Evolutionary conservation across 2,797 vertebrate genomes (phyloP), one percentile per base, ranked within the genome.

Genomic region (Siniperca scherzeri): DNA sequence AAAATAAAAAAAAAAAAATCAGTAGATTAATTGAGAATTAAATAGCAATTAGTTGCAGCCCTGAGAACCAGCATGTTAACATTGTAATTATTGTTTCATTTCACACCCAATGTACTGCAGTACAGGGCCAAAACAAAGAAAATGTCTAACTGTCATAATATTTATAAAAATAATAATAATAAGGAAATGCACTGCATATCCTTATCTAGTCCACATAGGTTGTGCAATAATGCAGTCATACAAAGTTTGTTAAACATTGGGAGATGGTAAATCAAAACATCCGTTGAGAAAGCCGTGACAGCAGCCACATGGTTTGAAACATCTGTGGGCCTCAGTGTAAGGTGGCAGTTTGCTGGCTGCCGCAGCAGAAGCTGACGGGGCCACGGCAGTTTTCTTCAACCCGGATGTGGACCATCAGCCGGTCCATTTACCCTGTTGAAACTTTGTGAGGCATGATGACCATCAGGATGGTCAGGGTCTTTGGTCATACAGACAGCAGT

Each of bases 371-470:
- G 46, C 56, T 72, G 57, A 80, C 50, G 14, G 44, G 72, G 59
- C 44, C 53, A 5, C 80, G 16, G 27, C 46, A 38, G 87, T 30
- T 87, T 77, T 79, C 71, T 40, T 87, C 82, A 83, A 92, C 93
- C 95, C 92, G 94, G 95, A 96, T 95, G 86, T 74, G 73, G 83
- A 82, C 87, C 74, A 72, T 87, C 88, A 88, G 60, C 80, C 46
- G 88, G 84, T 92, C 91, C 83, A 85, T 91, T 94, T 90, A 90
- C 81, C 80, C 90, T 2, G 89, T 93, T 93, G 86, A 91, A 87
- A 87, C 65, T 83, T 90, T 72, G 57, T 90, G 93, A 94, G 77
- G 90, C 91, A 85, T 93, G 86, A 91, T 92, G 87, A 86, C 88
- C 85, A 44, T 82, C 42, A 17, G 61, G 78, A 85, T 33, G 66